These are phyloP conservation scores for Rhabdornis inornatus DNA, from an alignment of 2,113 vertebrate genomes.

Conservation along the genomic window DNA sequence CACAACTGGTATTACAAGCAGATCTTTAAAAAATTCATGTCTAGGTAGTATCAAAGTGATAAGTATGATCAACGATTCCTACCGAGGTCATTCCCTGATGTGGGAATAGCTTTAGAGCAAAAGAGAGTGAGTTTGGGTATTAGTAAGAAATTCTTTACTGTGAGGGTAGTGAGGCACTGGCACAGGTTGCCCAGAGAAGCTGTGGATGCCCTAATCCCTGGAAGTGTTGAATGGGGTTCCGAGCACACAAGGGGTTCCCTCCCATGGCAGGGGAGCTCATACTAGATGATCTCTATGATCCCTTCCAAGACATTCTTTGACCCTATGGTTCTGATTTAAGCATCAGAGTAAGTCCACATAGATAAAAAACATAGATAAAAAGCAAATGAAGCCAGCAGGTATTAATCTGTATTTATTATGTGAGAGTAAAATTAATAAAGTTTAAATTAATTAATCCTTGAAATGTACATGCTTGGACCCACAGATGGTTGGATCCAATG, in stretches of 20 bases:
- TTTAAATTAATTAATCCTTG: neutral
- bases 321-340: neutral
- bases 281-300: too few species aligned
- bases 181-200: neutral
- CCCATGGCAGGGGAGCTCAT: rapidly evolving
- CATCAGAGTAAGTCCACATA: neutral
- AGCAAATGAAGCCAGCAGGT: neutral
- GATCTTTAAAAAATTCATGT: neutral
- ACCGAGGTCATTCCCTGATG: neutral
- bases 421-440: neutral
- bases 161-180: neutral
- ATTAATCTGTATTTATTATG: neutral
- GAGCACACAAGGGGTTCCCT: neutral
- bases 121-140: neutral
- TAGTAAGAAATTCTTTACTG: neutral
- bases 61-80: neutral
- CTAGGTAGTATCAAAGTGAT: neutral
- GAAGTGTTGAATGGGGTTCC: rapidly evolving
- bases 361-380: neutral
- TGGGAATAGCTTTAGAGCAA: neutral
- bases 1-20: neutral
- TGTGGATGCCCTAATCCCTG: neutral
- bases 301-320: neutral
- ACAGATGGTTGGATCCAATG: neutral
- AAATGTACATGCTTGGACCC: neutral